phyloP scores from a whole-genome alignment of 2,113 vertebrate genomes.

The Maccullochella peelii region DNA sequence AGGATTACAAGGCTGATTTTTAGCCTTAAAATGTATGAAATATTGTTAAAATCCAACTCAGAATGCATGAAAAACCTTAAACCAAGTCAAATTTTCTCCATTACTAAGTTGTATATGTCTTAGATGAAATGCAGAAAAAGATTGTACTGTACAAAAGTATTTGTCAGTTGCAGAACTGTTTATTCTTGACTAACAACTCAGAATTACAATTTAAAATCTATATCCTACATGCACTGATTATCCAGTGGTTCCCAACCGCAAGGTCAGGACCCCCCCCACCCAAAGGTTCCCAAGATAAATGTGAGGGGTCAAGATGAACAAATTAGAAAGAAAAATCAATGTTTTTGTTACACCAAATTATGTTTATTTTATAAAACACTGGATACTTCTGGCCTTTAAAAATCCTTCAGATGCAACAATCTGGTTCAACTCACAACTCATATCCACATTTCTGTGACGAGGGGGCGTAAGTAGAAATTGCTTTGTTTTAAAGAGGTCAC shows the following conservation, averaged over 20 bases:
- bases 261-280: neutral
- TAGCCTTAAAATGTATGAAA: too few relatives aligned
- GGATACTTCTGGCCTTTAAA: neutral
- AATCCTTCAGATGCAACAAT: neutral
- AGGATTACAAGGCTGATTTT: neutral
- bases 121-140: neutral
- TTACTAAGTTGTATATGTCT: neutral
- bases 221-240: neutral
- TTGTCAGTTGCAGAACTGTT: neutral
- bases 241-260: neutral
- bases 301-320: too few relatives aligned
- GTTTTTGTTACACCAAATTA: too few relatives aligned
- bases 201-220: neutral
- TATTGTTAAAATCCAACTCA: too few relatives aligned
- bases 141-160: neutral
- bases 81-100: neutral
- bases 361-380: too few relatives aligned
- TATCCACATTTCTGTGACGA: neutral
- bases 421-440: neutral
- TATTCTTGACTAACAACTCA: neutral
- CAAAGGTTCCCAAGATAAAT: neutral
- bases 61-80: too few relatives aligned
- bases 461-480: neutral
- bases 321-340: too few relatives aligned
- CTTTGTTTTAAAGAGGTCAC: neutral